Evolutionary conservation across 2,888 invertebrate genomes (phyloP).

Genomic region (Mycalesis mineus): DNA sequence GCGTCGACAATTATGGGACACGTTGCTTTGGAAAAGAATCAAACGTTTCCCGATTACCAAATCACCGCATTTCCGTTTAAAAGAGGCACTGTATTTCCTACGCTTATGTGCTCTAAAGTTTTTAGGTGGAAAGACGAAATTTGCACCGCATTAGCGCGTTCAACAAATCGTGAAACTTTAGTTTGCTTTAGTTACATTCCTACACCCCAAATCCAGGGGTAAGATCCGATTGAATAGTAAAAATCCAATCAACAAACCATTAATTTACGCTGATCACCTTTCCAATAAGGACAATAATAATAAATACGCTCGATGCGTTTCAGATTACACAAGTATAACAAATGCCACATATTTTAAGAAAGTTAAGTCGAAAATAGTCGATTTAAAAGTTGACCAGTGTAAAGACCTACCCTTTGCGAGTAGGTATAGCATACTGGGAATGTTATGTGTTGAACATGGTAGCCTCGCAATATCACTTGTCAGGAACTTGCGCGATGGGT

Average conservation of each 20-base stretch:
- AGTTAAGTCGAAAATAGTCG: constrained; percentile 31
- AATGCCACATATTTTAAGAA: constrained; percentile 36
- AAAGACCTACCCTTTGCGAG: constrained; percentile 36
- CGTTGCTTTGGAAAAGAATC: constrained; percentile 41
- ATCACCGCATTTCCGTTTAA: constrained; percentile 36
- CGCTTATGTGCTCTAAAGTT: constrained; percentile 36
- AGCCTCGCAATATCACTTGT: constrained; percentile 43
- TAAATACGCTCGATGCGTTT: constrained; percentile 33
- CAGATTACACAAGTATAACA: constrained; percentile 34
- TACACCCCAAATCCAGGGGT: constrained; percentile 52
- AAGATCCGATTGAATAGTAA: constrained; percentile 38
- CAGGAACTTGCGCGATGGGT: constrained; percentile 55
- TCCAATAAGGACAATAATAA: constrained; percentile 38
- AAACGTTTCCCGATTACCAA: constrained; percentile 51
- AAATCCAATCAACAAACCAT: constrained; percentile 39
- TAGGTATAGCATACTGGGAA: constrained; percentile 50
- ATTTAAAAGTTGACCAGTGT: constrained; percentile 42
- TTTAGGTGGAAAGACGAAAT: constrained; percentile 38
- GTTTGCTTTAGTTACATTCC: constrained; percentile 34
- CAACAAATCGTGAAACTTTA: constrained; percentile 30
- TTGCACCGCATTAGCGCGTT: constrained; percentile 36
- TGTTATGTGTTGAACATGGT: constrained; percentile 47
- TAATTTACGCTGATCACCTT: constrained; percentile 42
- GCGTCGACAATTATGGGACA: constrained; percentile 43
- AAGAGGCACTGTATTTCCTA: constrained; percentile 33